A percentile compares a stretch with the other conserved stretches of the same genome.
Conservation (phyloP, 2,888 invertebrate species). For the Gari tellinella region DNA sequence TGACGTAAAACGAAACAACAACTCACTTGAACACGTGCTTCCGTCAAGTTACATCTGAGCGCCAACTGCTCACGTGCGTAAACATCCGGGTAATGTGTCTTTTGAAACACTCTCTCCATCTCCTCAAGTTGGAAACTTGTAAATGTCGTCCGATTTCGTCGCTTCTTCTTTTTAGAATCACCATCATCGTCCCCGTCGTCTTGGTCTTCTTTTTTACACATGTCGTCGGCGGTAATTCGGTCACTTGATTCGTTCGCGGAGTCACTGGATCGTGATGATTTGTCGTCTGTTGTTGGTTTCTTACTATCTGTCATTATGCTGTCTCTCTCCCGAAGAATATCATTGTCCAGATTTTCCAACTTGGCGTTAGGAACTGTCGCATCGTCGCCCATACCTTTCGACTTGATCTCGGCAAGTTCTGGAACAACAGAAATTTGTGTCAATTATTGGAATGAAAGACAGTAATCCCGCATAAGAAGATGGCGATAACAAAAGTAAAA, state of each 20-base stretch:
- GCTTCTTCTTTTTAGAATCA: conserved; percentile 81
- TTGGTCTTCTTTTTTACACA: conserved; percentile 42
- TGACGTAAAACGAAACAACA: too few relatives aligned
- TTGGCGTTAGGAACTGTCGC: conserved; percentile 26
- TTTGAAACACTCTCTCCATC: conserved; percentile 84
- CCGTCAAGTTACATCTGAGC: conserved; percentile 83
- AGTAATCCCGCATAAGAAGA: too few relatives aligned
- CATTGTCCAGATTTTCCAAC: conserved; percentile 32
- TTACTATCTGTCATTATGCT: conserved; percentile 18
- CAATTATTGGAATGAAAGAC: too few relatives aligned
- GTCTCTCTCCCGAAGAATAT: conserved; percentile 31
- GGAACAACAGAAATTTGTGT: conserved; percentile 12
- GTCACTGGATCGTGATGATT: conserved; percentile 37
- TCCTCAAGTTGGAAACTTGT: conserved; percentile 84
- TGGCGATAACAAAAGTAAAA: too few relatives aligned
- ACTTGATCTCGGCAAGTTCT: conserved; percentile 51
- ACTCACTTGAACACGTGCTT: conserved; percentile 84
- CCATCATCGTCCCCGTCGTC: conserved; percentile 39
- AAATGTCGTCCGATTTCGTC: conserved; percentile 84
- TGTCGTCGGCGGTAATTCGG: conserved; percentile 41
- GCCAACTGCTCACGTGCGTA: conserved; percentile 84
- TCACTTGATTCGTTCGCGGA: conserved; percentile 53
- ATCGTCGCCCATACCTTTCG: conserved; percentile 25
- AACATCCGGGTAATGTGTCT: conserved; percentile 85
- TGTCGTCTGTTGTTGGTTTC: conserved; percentile 26